phyloP scores from a whole-genome alignment of 35 echinoderm and acorn worm species.

The Holothuria glaberrima region DNA sequence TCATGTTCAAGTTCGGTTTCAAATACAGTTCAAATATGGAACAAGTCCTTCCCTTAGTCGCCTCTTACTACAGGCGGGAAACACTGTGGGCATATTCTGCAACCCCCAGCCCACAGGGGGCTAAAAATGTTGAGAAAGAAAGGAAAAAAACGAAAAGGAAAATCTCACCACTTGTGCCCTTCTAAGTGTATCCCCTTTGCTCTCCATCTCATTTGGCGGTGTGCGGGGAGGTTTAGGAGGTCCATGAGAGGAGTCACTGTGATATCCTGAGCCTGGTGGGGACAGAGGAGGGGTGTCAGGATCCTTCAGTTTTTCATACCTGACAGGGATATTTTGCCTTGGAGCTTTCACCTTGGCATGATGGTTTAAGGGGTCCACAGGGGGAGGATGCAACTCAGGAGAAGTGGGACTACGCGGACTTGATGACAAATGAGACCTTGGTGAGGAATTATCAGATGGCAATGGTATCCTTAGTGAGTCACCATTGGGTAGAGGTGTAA shows the following conservation, averaged over 20 bases:
- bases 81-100: no score
- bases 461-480: background rate
- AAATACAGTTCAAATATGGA: no score
- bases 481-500: conserved; percentile 19
- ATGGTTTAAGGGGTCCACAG: conserved; percentile 34
- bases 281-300: conserved; percentile 27
- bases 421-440: background rate
- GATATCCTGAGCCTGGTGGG: background rate
- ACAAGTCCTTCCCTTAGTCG: no score
- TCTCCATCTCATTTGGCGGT: conserved; percentile 50
- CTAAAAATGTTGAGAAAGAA: no score
- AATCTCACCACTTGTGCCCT: conserved; percentile 60
- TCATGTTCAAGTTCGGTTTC: no score
- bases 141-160: background rate
- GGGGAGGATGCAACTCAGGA: conserved; percentile 10
- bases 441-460: background rate
- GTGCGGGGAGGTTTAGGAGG: conserved; percentile 69
- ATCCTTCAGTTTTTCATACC: conserved; percentile 73
- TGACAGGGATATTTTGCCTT: conserved; percentile 24
- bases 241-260: conserved; percentile 26
- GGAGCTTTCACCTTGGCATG: background rate
- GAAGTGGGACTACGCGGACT: conserved; percentile 12
- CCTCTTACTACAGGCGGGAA: no score
- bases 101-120: no score
- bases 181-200: conserved; percentile 47